These are phyloP conservation scores for Bombus sylvicola DNA, from an alignment of 1,140 invertebrate species.

Conservation along the genomic window DNA sequence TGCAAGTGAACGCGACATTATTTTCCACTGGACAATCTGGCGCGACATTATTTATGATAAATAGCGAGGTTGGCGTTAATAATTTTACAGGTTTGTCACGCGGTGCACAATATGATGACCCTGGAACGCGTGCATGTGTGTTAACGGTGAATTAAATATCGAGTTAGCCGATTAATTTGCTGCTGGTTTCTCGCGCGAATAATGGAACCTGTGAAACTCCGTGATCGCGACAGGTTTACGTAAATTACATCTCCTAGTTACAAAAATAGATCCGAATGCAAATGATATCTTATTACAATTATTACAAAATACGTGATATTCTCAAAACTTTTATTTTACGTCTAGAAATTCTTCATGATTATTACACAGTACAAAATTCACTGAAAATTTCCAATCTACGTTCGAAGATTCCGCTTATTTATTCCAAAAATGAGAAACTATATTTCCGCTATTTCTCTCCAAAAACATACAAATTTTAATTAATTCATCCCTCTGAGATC, in stretches of 20 bases:
- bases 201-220: neutral
- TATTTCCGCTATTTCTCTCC: too few relatives aligned
- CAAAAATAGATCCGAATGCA: neutral
- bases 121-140: neutral
- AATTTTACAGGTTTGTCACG: neutral
- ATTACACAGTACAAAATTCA: too few relatives aligned
- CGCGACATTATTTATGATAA: slow-evolving; percentile 17
- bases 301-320: too few relatives aligned
- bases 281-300: too few relatives aligned
- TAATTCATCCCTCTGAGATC: too few relatives aligned
- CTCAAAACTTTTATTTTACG: too few relatives aligned
- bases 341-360: too few relatives aligned
- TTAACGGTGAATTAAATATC: slow-evolving; percentile 27
- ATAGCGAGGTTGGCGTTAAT: neutral
- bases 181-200: neutral
- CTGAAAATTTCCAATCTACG: too few relatives aligned
- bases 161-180: slow-evolving; percentile 14
- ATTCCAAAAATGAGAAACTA: too few relatives aligned
- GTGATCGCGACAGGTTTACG: neutral
- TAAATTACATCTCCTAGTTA: neutral
- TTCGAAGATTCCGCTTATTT: too few relatives aligned
- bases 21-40: neutral
- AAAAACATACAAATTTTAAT: too few relatives aligned
- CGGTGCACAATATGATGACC: neutral
- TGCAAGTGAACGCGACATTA: neutral